Base-by-base conservation (phyloP, 1,140 invertebrate species). In the Cyphomyrmex costatus region DNA sequence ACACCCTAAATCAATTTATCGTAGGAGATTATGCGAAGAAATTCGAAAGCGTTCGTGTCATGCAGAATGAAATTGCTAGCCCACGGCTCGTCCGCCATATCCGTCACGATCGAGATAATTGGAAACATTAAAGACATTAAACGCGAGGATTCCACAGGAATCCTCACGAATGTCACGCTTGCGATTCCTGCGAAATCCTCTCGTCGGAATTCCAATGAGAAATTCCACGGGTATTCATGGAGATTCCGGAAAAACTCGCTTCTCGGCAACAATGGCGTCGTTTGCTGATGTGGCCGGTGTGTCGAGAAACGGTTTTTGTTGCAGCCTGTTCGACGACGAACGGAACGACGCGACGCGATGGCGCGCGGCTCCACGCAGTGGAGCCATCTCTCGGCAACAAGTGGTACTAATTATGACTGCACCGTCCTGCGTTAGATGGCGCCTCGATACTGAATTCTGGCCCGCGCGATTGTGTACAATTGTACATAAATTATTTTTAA, bases 281-380 rank as follows among this genome's bases (percentile, higher is more conserved):
- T 90, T 87, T 94, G 93, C 89, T 92, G 93, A 94, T 94, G 92
- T 94, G 92, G 93, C 91, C 78, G 87, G 68, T 66, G 53, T 76
- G 53, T 36, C 71, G 68, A 70, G 82, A 83, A 66, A 70, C 65
- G 82, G 82, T 86, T 14, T 14, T n/a, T 66, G 80, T 70, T 19
- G 19, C 70, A 63, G 71, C 86, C 65, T 51, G 68, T 89, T 84
- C 87, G 82, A 86, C 79, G 66, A n/a, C n/a, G n/a, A n/a, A n/a
- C n/a, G n/a, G n/a, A 63, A 73, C 66, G 85, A 51, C 66, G 60
- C 21, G 80, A 89, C 73, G 73, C 86, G 90, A 77, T 82, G 83
- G 83, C 61, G 68, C 87, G 68, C 77, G 90, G 88, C 74, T 90
- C 63, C 87, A 85, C 83, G 89, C 58, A 0, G 68, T 85, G 79